Percentiles rank a stretch among this genome's conserved stretches.
Conservation (phyloP, 2,888 invertebrate species). For the Calameuta idolon region DNA sequence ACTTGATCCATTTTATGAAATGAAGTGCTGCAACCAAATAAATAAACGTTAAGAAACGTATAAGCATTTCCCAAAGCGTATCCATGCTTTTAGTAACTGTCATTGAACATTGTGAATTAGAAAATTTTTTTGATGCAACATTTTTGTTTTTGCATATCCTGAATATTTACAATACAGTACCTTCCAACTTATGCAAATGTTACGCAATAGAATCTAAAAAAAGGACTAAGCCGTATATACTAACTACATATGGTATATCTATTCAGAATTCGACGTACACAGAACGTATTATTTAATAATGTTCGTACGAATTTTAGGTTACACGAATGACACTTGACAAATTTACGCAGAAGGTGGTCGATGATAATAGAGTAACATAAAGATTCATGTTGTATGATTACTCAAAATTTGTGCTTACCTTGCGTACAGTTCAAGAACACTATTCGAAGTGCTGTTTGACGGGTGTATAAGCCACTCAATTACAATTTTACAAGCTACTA, state of each 20-base stretch:
- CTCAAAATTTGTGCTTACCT: slow-evolving; percentile 33
- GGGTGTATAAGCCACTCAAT: slow-evolving; percentile 24
- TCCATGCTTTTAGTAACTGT: not conserved
- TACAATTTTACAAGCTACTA: slow-evolving; percentile 47
- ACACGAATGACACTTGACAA: not conserved
- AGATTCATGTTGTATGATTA: not conserved
- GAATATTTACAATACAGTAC: not conserved
- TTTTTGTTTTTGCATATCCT: not conserved
- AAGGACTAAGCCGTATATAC: not conserved
- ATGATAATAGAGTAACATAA: not conserved
- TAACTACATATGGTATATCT: not conserved
- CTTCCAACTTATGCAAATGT: not conserved
- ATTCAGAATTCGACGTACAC: not conserved
- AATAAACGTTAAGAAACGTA: slow-evolving; percentile 20
- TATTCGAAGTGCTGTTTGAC: slow-evolving; percentile 41
- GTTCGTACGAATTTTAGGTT: not conserved
- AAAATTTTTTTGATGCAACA: not conserved
- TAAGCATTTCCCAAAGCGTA: not conserved
- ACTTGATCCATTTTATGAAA: slow-evolving; percentile 91
- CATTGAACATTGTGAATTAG: not conserved
- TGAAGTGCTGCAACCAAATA: slow-evolving; percentile 20
- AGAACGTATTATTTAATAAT: not conserved
- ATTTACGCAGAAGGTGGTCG: not conserved
- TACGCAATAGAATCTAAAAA: not conserved
- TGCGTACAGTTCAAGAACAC: slow-evolving; percentile 31